Evolutionary conservation across 2,797 vertebrate genomes (phyloP).

Genomic region (Molossus molossus): DNA sequence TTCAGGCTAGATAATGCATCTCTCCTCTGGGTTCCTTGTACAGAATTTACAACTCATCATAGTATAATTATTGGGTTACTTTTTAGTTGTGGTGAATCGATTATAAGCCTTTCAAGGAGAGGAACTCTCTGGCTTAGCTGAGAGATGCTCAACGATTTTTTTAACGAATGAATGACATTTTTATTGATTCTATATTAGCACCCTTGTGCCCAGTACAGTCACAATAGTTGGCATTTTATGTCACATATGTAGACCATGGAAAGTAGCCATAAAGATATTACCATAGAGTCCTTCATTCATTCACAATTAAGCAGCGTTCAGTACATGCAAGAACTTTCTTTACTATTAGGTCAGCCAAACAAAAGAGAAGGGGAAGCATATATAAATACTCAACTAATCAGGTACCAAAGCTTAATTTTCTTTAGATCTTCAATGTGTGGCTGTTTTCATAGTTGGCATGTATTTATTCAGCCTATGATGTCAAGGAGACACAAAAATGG

Average conservation of each 20-base stretch:
- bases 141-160: neutral
- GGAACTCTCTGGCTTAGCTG: neutral
- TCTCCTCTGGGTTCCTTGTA: neutral
- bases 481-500: neutral
- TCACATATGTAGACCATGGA: neutral
- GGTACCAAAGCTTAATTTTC: constrained; percentile 6
- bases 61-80: neutral
- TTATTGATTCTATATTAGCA: neutral
- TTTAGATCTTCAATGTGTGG: neutral
- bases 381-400: neutral
- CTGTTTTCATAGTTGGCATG: neutral
- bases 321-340: constrained; percentile 7
- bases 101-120: neutral
- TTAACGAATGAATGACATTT: constrained; percentile 1
- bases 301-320: constrained; percentile 43
- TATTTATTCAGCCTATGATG: constrained; percentile 6
- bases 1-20: neutral
- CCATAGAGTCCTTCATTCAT: neutral
- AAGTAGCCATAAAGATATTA: neutral
- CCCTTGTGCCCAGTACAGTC: neutral
- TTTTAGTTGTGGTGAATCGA: neutral
- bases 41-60: constrained; percentile 25
- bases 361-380: constrained; percentile 23
- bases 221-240: neutral
- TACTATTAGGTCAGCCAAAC: constrained; percentile 12